Evolutionary conservation across 2,888 invertebrate genomes (phyloP).

Genomic region (Lasius platythorax): DNA sequence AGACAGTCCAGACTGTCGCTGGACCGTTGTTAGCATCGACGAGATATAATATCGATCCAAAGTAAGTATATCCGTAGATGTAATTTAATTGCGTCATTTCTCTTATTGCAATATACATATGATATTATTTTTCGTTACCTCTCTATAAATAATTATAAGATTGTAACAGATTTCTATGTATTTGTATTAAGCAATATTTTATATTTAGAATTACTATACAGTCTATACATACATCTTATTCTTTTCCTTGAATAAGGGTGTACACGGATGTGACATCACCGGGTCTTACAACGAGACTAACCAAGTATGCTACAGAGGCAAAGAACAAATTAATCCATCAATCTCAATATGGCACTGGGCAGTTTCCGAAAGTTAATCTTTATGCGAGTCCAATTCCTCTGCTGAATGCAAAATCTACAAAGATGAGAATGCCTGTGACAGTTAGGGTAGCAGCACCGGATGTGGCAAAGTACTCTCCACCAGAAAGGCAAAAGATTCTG

Average conservation of each 20-base stretch:
- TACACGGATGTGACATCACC: conserved; percentile 82
- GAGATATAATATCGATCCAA: conserved; percentile 86
- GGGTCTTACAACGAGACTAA: conserved; percentile 81
- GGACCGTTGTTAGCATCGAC: conserved; percentile 86
- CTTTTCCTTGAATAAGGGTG: conserved; percentile 51
- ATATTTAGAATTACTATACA: not conserved
- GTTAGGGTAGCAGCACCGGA: conserved; percentile 83
- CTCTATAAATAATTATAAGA: not conserved
- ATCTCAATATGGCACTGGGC: conserved; percentile 82
- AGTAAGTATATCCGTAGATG: conserved; percentile 77
- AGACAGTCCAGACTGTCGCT: conserved; percentile 82
- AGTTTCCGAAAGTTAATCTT: conserved; percentile 84
- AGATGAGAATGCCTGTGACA: conserved; percentile 79
- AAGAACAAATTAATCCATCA: conserved; percentile 81
- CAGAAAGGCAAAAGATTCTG: conserved; percentile 75
- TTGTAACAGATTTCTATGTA: not conserved
- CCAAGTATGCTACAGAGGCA: conserved; percentile 83
- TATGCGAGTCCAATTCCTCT: conserved; percentile 80
- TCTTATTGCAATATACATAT: not conserved
- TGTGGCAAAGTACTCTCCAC: conserved; percentile 73
- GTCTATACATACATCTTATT: not conserved
- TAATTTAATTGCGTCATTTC: not conserved
- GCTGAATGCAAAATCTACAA: conserved; percentile 77
- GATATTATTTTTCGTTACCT: not conserved
- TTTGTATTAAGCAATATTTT: not conserved